Percentiles rank a stretch among this genome's conserved stretches.
Evolutionary conservation across 2,797 vertebrate species (phyloP).

Genomic region (Chloroceryle amazona): DNA sequence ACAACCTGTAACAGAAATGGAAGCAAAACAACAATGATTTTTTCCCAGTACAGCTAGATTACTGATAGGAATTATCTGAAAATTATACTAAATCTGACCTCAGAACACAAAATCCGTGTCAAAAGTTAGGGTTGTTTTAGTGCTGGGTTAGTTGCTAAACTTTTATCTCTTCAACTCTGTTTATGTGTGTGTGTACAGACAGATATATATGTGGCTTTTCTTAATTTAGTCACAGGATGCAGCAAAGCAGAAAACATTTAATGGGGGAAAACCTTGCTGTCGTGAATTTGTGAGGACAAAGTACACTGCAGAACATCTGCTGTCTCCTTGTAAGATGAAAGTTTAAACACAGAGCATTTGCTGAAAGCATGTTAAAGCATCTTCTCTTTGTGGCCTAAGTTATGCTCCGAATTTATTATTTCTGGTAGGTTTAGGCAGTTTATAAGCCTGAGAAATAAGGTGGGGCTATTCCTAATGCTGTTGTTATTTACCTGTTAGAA

Average conservation of each 20-base stretch:
- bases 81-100: background rate
- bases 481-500: background rate
- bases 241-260: background rate
- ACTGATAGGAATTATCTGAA: background rate
- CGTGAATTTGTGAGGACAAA: background rate
- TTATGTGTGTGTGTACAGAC: background rate
- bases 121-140: background rate
- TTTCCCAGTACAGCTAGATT: background rate
- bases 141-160: background rate
- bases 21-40: background rate
- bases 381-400: background rate
- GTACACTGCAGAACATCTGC: background rate
- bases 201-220: background rate
- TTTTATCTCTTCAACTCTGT: background rate
- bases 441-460: background rate
- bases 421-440: background rate
- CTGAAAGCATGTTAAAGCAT: fast-evolving
- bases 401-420: background rate
- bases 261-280: background rate
- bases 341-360: background rate
- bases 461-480: background rate
- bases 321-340: background rate
- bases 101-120: background rate
- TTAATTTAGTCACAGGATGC: background rate
- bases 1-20: background rate